Evolutionary conservation across 1,140 invertebrate genomes (phyloP).

Genomic region (Drosophila equinoxialis): DNA sequence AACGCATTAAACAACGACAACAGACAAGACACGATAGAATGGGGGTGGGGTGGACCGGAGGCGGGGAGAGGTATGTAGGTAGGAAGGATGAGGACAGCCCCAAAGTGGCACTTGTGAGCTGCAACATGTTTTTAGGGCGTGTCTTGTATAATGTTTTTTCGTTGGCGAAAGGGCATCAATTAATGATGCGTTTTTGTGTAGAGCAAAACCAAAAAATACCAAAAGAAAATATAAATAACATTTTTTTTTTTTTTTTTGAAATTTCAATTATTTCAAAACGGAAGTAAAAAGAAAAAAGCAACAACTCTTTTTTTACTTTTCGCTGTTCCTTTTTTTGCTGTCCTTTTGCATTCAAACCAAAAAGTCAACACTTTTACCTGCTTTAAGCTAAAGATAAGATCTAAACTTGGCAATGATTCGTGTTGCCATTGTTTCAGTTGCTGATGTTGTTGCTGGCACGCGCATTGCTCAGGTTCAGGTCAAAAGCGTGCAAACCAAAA

Average conservation of each 20-base stretch:
- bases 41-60: conserved; percentile 8
- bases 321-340: conserved; percentile 20
- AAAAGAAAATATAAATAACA: neutral
- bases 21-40: conserved; percentile 19
- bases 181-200: conserved; percentile 37
- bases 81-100: conserved; percentile 26
- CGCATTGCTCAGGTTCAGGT: conserved; percentile 58
- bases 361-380: conserved; percentile 65
- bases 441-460: conserved; percentile 47
- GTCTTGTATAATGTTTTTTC: conserved; percentile 31
- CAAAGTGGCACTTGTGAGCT: conserved; percentile 75
- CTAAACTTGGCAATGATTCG: conserved; percentile 37
- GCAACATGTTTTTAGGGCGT: conserved; percentile 69
- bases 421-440: conserved; percentile 54
- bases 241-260: conserved; percentile 35
- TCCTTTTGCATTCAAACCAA: conserved; percentile 14
- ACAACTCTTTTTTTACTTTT: conserved; percentile 2
- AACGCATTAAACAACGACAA: conserved; percentile 61
- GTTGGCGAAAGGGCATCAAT: conserved; percentile 40
- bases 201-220: conserved; percentile 24
- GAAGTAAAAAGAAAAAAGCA: conserved; percentile 1
- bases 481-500: conserved; percentile 73
- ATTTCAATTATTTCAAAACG: conserved; percentile 63
- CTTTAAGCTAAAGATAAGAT: conserved; percentile 46
- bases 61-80: neutral